These are phyloP conservation scores for Chanos chanos DNA, from an alignment of 2,797 vertebrate genomes.

Conservation along the genomic window DNA sequence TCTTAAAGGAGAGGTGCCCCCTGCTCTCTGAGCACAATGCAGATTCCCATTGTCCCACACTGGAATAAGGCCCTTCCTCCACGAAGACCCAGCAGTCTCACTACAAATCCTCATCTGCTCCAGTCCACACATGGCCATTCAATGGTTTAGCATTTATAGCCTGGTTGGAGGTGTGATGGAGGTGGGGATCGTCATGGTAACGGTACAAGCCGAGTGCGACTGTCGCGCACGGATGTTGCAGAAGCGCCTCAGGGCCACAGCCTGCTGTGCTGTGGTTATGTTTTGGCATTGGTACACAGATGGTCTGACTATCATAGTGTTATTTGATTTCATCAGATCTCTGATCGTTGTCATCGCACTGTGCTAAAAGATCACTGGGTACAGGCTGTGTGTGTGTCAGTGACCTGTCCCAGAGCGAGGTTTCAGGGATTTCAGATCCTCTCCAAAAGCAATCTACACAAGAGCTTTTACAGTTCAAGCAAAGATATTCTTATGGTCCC, in stretches of 20 bases:
- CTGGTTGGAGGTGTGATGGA: slow-evolving; percentile 55
- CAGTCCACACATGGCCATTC: slow-evolving; percentile 50
- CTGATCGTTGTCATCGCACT: slow-evolving; percentile 8
- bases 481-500: too few species aligned
- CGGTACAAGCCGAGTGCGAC: slow-evolving; percentile 57
- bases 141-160: slow-evolving; percentile 58
- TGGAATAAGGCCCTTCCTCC: slow-evolving; percentile 43
- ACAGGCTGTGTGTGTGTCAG: too few species aligned
- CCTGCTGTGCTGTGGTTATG: slow-evolving; percentile 24
- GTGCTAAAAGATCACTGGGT: too few species aligned
- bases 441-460: too few species aligned
- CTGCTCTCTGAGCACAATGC: slow-evolving; percentile 46
- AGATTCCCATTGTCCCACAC: slow-evolving; percentile 38
- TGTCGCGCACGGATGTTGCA: slow-evolving; percentile 55
- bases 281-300: slow-evolving; percentile 33
- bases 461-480: too few species aligned
- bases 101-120: slow-evolving; percentile 10
- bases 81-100: slow-evolving; percentile 48
- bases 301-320: slow-evolving; percentile 39
- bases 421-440: too few species aligned
- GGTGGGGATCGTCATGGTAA: slow-evolving; percentile 47
- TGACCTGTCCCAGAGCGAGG: too few species aligned
- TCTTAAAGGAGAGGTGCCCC: slow-evolving; percentile 54
- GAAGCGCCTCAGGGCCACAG: slow-evolving; percentile 22
- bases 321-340: slow-evolving; percentile 43